Evolutionary conservation across 1,140 invertebrate species (phyloP), one percentile per base, ranked within the genome.

Genomic region (Lepeophtheirus salmonis): DNA sequence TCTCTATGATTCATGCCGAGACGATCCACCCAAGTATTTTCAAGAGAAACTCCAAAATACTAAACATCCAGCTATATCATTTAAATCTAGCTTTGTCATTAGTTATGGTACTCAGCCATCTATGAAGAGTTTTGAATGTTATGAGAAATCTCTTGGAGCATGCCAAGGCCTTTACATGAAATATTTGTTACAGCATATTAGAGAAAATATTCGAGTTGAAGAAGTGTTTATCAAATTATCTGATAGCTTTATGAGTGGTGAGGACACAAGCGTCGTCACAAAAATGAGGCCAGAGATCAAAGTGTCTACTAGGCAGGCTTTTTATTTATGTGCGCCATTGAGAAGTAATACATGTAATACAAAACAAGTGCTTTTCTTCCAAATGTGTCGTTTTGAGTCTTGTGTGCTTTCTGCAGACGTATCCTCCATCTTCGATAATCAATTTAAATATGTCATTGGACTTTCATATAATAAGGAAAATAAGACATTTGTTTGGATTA

Each of bases 1-100:
- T 16, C 60, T 61, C 14, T 61, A 61, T 21, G 59, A 61, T 23
- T 61, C 59, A n/a, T 61, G 59, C 21, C 50, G 59, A 2, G 59
- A 54, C 50, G 3, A 54, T n/a, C 50, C 51, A 10, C 48, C 48
- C 2, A 50, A 52, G 1, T 52, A 18, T 2, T 16, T 61, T 24
- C 14, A 18, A 2, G 48, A 20, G 14, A 21, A 22, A n/a, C 13
- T 61, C 3, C 20, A 21, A 6, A 18, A 22, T n/a, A 10, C 20
- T 3, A 49, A 55, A 14, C 59, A 61, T 14, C 12, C 60, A 4
- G 21, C 25, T 20, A 55, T 61, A n/a, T n/a, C 16, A 2, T 56
- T 18, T 50, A 26, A 21, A 10, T 22, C 59, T 3, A 61, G 25
- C 25, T 50, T 61, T 56, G 17, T 52, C 14, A 61, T 61, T 25